These are phyloP conservation scores for Paracanthobrama guichenoti DNA, from an alignment of 2,113 vertebrate genomes.

Conservation along the genomic window DNA sequence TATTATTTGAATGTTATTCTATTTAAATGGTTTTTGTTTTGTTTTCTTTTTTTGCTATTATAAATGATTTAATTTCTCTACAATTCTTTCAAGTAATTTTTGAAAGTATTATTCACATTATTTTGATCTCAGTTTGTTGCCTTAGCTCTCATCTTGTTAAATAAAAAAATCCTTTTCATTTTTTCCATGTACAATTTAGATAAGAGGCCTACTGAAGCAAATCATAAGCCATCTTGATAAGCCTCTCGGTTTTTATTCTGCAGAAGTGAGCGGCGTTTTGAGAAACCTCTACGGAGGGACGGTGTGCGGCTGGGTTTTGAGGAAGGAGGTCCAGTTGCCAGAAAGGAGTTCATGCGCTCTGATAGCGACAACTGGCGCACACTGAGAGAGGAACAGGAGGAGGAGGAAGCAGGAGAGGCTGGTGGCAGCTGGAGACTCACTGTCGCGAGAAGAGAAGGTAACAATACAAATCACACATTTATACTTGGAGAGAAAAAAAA, in stretches of 20 bases:
- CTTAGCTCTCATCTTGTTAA: not conserved
- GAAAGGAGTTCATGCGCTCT: constrained; percentile 88
- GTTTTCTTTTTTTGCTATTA: no score
- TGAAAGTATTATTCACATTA: not conserved
- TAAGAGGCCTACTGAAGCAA: not conserved
- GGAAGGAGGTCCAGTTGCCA: constrained; percentile 70
- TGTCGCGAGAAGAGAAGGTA: constrained; percentile 79
- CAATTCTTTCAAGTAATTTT: no score
- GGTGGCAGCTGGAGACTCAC: constrained; percentile 79
- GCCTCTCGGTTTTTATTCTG: constrained; percentile 17
- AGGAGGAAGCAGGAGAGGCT: constrained; percentile 77
- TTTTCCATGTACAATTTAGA: not conserved
- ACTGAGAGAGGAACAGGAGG: constrained; percentile 85
- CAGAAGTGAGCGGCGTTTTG: constrained; percentile 87
- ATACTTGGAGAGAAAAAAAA: not conserved
- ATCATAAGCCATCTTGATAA: not conserved
- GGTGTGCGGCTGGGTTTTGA: constrained; percentile 86
- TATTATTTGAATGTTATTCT: not conserved
- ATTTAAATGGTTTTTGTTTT: no score
- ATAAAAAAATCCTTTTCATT: not conserved
- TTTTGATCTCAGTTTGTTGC: not conserved
- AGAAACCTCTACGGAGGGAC: constrained; percentile 85
- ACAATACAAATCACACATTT: not conserved
- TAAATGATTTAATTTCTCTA: not conserved
- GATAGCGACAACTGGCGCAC: constrained; percentile 94